Percentiles rank a stretch among this genome's conserved stretches.
These are phyloP conservation scores for Molothrus ater DNA, from an alignment of 2,797 vertebrate genomes.

Conservation along the genomic window DNA sequence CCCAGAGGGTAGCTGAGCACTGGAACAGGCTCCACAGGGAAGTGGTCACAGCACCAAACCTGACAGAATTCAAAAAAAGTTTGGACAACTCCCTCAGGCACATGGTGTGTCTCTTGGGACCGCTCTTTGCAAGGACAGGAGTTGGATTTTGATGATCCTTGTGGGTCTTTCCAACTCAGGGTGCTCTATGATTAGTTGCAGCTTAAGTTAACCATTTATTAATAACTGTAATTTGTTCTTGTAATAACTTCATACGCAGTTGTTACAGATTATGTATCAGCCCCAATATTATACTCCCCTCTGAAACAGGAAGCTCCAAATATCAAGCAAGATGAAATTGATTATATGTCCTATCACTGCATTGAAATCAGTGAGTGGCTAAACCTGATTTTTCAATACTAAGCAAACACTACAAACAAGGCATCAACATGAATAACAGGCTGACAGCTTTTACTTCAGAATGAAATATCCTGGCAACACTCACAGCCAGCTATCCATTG, in stretches of 20 bases:
- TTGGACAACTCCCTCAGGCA: not conserved
- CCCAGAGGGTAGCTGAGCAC: accelerated
- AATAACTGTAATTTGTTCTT: not conserved
- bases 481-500: not conserved
- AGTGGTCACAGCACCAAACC: not conserved
- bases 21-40: not conserved
- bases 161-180: not conserved
- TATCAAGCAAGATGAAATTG: not conserved
- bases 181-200: not conserved
- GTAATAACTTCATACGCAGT: not conserved
- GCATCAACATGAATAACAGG: not conserved
- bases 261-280: not conserved
- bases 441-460: not conserved
- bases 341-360: not conserved
- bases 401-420: not conserved
- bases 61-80: not conserved
- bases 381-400: not conserved
- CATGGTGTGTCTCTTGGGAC: not conserved
- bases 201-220: not conserved
- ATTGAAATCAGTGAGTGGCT: constrained; percentile 5
- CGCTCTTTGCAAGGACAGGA: not conserved
- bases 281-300: not conserved
- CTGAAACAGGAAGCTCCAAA: not conserved
- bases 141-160: not conserved
- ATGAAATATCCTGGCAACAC: not conserved